These are phyloP conservation scores for Penaeus vannamei DNA, from an alignment of 1,140 invertebrate species.

Conservation along the genomic window DNA sequence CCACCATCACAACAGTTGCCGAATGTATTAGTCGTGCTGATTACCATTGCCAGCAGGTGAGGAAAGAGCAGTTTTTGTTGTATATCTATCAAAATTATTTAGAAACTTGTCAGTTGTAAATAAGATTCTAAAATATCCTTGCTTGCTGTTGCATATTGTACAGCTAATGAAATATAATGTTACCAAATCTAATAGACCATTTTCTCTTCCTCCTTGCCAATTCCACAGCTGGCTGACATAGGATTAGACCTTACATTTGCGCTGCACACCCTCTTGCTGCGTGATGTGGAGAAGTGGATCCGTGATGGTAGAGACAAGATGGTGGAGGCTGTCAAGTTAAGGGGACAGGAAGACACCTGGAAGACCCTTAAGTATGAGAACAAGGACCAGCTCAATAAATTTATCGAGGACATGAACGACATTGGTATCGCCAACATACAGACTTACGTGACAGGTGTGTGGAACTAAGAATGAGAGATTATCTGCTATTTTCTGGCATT, in stretches of 20 bases:
- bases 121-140: no score
- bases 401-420: constrained; percentile 76
- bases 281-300: constrained; percentile 74
- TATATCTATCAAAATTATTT: constrained; percentile 41
- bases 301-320: constrained; percentile 82
- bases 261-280: constrained; percentile 82
- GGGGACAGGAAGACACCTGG: constrained; percentile 82
- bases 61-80: constrained; percentile 56
- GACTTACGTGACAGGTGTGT: constrained; percentile 75
- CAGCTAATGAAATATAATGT: no score
- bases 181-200: neutral
- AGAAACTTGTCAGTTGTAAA: neutral
- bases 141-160: neutral
- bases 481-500: neutral
- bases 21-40: constrained; percentile 88
- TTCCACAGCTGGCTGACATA: constrained; percentile 77
- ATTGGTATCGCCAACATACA: constrained; percentile 75
- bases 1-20: constrained; percentile 84
- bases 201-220: no score
- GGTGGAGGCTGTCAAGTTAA: constrained; percentile 81
- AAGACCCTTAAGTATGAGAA: constrained; percentile 79
- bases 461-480: neutral
- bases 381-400: constrained; percentile 74
- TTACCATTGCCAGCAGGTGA: constrained; percentile 82
- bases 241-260: constrained; percentile 89